A percentile compares a stretch with the other conserved stretches of the same genome.
These are phyloP conservation scores for Agapostemon virescens DNA, from an alignment of 2,888 invertebrate genomes.

Conservation along the genomic window DNA sequence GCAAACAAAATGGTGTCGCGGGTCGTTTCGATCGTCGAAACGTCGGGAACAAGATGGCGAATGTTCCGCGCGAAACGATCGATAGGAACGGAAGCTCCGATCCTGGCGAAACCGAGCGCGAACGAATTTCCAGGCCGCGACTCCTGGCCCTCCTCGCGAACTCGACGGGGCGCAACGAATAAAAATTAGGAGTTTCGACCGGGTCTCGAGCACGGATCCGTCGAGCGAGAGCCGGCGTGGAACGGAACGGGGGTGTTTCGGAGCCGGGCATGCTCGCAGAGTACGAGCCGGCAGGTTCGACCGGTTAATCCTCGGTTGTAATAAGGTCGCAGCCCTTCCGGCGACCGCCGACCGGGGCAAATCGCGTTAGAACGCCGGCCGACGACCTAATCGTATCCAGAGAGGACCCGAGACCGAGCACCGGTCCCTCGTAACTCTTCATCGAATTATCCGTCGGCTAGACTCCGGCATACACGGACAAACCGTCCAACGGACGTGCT, in stretches of 20 bases:
- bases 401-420: slow-evolving; percentile 17
- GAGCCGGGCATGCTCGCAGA: neutral
- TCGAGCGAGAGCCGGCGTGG: no score
- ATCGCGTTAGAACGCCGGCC: slow-evolving; percentile 65
- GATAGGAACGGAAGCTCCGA: no score
- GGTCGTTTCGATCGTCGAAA: neutral
- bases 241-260: no score
- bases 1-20: neutral
- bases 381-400: slow-evolving; percentile 66
- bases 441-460: slow-evolving; percentile 53
- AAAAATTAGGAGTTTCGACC: no score
- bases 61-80: no score
- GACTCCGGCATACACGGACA: slow-evolving; percentile 7
- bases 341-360: slow-evolving; percentile 54
- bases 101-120: no score
- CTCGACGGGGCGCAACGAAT: no score
- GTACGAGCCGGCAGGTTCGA: neutral
- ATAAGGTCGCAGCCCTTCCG: slow-evolving; percentile 62
- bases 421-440: slow-evolving; percentile 49
- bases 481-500: slow-evolving; percentile 5
- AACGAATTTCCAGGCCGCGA: no score
- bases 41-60: no score
- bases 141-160: no score
- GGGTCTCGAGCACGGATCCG: no score
- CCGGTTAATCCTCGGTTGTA: slow-evolving; percentile 62